Base-by-base conservation (phyloP, 2,113 vertebrate genomes). In the Colinus virginianus region DNA sequence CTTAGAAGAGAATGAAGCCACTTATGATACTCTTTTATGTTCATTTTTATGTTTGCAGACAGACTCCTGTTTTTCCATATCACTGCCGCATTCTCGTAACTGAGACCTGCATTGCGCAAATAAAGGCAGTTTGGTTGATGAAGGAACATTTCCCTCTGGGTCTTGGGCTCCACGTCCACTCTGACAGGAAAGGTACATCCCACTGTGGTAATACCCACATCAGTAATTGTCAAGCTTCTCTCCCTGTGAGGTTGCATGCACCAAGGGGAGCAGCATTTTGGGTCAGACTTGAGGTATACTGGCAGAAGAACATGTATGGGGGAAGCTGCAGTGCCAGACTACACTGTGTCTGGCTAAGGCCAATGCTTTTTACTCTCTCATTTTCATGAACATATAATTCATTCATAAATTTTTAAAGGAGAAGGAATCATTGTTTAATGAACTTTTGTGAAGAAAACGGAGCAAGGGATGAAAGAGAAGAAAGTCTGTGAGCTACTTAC, bases 401-500 rank as follows among this genome's bases (percentile, higher is more conserved):
- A 69, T 93, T 86, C 69, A 87, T 94, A 75, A 76, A 93, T 86
- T 87, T 95, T 95, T 95, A 46, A 95, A 88, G 32, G 34, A 1
- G 28, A 63, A 55, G 69, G 70, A 96, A 91, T 90, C 79, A 84
- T 95, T 91, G 91, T 93, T 95, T 96, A 96, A 95, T 95, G 94
- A 95, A 93, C 79, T 91, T 95, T 55, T 76, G 38, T 78, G 77
- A 94, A 68, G 88, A 84, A 91, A 91, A 86, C 2, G 1, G 61
- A 86, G 23, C 25, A 67, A 78, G 38, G 15, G 40, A 92, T 40
- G 71, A 78, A 83, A 69, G 66, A 59, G 68, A 84, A 82, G 75
- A 69, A 87, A 59, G 14, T 26, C 32, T 13, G 2, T 59, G 63
- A 87, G 81, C 22, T 93, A 13, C 84, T 87, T 89, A 84, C 69